Conservation (phyloP, 1,140 invertebrate species). For the Drosophila triauraria region DNA sequence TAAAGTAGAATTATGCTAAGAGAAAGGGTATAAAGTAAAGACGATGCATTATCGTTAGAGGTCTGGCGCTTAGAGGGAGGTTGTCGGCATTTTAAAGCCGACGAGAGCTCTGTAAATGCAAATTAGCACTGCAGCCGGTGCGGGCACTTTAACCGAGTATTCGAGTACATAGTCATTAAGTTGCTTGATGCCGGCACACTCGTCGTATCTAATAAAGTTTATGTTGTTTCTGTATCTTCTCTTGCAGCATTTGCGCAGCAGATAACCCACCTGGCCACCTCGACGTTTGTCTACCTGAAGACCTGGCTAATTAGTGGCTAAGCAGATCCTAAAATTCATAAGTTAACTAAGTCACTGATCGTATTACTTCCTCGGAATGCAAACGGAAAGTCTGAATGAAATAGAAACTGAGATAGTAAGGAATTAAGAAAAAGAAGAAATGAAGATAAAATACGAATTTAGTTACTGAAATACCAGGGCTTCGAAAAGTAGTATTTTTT, state of each 20-base stretch:
- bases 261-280: conserved; percentile 58
- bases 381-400: conserved; percentile 70
- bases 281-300: conserved; percentile 68
- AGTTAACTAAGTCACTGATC: conserved; percentile 10
- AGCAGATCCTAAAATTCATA: conserved; percentile 14
- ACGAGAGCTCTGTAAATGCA: conserved; percentile 57
- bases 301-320: conserved; percentile 74
- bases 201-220: conserved; percentile 67
- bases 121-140: conserved; percentile 65
- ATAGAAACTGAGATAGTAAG: conserved; percentile 32
- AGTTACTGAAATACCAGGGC: conserved; percentile 13
- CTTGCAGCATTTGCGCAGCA: conserved; percentile 72
- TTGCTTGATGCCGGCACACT: conserved; percentile 35
- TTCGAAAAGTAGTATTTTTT: conserved; percentile 31
- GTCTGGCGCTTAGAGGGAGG: neutral
- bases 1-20: conserved; percentile 1
- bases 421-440: neutral
- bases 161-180: conserved; percentile 60
- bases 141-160: conserved; percentile 58
- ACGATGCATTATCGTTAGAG: conserved; percentile 42
- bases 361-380: conserved; percentile 56
- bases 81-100: conserved; percentile 22
- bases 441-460: conserved; percentile 49
- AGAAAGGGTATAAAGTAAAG: conserved; percentile 24
- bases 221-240: conserved; percentile 63